A percentile compares a stretch with the other conserved stretches of the same genome.
These are phyloP conservation scores for Lepidothrix coronata DNA, from an alignment of 2,113 vertebrate genomes.

Conservation along the genomic window DNA sequence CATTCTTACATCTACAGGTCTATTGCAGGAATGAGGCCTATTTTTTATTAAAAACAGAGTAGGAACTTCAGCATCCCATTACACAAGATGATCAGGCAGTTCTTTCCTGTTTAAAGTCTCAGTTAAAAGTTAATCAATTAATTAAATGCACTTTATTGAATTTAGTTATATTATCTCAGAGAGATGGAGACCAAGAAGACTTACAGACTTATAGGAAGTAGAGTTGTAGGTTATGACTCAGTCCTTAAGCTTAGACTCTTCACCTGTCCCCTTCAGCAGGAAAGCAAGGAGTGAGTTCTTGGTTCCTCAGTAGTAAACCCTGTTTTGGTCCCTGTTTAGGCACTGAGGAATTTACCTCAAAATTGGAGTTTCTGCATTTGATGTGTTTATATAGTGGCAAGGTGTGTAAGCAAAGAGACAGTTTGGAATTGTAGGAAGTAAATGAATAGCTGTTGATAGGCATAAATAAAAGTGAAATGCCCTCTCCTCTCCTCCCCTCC, in stretches of 20 bases:
- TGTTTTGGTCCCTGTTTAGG: background rate
- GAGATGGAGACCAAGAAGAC: background rate
- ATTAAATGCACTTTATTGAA: slow-evolving; percentile 21
- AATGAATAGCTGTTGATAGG: background rate
- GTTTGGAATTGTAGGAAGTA: background rate
- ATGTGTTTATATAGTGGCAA: background rate
- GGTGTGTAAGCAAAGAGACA: background rate
- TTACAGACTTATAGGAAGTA: background rate
- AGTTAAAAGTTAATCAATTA: background rate
- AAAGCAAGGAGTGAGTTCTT: background rate
- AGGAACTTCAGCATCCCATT: background rate
- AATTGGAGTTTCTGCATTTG: background rate
- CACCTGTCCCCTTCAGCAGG: background rate
- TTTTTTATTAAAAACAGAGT: background rate
- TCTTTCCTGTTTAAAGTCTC: background rate
- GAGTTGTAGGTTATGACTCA: background rate
- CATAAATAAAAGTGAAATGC: background rate
- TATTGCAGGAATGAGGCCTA: background rate
- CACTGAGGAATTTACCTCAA: background rate
- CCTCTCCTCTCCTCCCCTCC: background rate
- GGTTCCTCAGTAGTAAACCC: background rate
- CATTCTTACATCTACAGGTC: background rate
- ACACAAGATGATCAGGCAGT: background rate
- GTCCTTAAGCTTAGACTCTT: background rate
- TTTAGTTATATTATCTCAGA: background rate